Evolutionary conservation across 2,113 vertebrate species (phyloP), one percentile per base, ranked within the genome.

Genomic region (Odocoileus virginianus): DNA sequence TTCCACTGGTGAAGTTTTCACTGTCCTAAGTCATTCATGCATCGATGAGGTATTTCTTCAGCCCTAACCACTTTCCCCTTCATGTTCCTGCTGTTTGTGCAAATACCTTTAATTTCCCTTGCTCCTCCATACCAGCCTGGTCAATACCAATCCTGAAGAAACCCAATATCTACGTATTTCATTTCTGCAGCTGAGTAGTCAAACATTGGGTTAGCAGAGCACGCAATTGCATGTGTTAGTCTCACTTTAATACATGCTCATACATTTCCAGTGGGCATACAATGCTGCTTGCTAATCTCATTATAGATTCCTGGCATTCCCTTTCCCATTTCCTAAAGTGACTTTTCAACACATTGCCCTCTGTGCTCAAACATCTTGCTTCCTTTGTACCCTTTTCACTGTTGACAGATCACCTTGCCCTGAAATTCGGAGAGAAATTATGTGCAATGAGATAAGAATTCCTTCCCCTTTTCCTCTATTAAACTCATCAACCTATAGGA

Each of bases 21-120:
- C 25, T 27, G 0, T 17, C 36, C 23, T 52, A 17, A 45, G 13
- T 64, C 40, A 78, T 33, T 86, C 36, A 36, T 74, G 33, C 25
- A 33, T 58, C 74, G 57, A 40, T 3, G 6, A 27, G 64, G 10
- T 25, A 52, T 74, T 47, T 92, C n/a, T 81, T 84, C 12, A 21
- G 47, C 33, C 16, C 15, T 57, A 12, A 23, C 16, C 45, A 12
- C 9, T 15, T 16, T 10, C 11, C 1, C 0, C 3, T 2, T 52
- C 71, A 11, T 11, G 58, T 23, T 86, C 27, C 45, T 7, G 13
- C 28, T 61, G 61, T 71, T 33, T 81, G 50, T 57, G 19, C n/a
- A 84, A 92, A 57, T 13, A 64, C 40, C 28, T 92, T 60, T 15
- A 57, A 45, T 84, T 91, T 91, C n/a, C 7, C 9, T 89, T 30